Base-by-base conservation (phyloP, 2,797 vertebrate genomes). In the Novumbra hubbsi region DNA sequence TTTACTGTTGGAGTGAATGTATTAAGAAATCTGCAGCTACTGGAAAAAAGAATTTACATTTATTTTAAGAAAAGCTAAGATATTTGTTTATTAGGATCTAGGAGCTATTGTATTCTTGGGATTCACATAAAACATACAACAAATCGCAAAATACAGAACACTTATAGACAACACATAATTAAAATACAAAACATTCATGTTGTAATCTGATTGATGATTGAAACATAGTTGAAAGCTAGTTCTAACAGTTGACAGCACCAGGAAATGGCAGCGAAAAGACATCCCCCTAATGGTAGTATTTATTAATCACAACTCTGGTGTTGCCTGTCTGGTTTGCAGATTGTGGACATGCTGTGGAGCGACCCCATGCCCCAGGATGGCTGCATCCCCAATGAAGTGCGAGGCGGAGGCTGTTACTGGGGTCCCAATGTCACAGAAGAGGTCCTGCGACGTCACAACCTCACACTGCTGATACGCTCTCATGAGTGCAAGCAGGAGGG, bases 401-500 rank as follows among this genome's bases (percentile, higher is more conserved):
- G 96, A 76, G 96, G 97, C 0, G 96, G 94, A 0, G 97, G 96
- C 55, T 98, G 96, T 86, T 99, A 96, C 86, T 99, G 97, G 84
- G 97, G 98, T 0, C 96, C 97, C 0, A 95, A 98, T 0, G 91
- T 99, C 83, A 98, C 96, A 0, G 85, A 90, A 34, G 82, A 86
- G 63, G 87, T 98, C 75, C 92, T 99, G 17, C 83, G 85, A 55
- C 95, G 91, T 77, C 87, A 98, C 90, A 89, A 85, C 68, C 84
- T 98, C 34, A 94, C 94, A 73, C 90, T 98, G 72, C 92, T 98
- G 77, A 98, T 99, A 84, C 95, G 96, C 12, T 98, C 96, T 8
- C 97, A 98, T 0, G 96, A 99, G 87, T 98, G 98, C 91, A 98
- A 98, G 86, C 96, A 95, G 4, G 96, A 98, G 11, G 97, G 97